Evolutionary conservation across 2,797 vertebrate species (phyloP).

Genomic region (Xerus rutilus): DNA sequence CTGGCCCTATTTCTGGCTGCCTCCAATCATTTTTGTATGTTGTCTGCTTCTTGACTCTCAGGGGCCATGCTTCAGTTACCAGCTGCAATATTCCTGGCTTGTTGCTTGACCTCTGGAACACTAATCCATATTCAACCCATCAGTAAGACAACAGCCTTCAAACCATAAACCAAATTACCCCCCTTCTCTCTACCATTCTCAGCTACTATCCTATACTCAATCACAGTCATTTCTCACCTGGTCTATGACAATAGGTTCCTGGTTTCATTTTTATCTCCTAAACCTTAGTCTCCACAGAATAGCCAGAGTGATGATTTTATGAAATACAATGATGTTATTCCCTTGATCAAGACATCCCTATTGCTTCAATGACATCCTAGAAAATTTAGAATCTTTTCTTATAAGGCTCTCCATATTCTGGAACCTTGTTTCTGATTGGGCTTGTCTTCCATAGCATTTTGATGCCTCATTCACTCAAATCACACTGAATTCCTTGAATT

Average conservation of each 20-base stretch:
- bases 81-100: background rate
- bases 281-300: background rate
- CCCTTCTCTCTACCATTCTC: background rate
- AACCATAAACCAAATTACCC: background rate
- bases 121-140: background rate
- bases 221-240: background rate
- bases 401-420: background rate
- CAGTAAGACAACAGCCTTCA: background rate
- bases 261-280: background rate
- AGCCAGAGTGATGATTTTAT: background rate
- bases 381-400: background rate
- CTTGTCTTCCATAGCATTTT: background rate
- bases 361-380: background rate
- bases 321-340: background rate
- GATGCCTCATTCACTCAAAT: background rate
- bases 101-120: background rate
- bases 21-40: too few relatives aligned
- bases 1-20: background rate
- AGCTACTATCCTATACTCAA: background rate
- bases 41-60: background rate
- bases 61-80: background rate
- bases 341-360: background rate
- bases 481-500: background rate
- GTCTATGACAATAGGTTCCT: background rate
- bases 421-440: background rate